Evolutionary conservation across 2,113 vertebrate genomes (phyloP), one percentile per base, ranked within the genome.

Genomic region (Phylloscopus whistleri): DNA sequence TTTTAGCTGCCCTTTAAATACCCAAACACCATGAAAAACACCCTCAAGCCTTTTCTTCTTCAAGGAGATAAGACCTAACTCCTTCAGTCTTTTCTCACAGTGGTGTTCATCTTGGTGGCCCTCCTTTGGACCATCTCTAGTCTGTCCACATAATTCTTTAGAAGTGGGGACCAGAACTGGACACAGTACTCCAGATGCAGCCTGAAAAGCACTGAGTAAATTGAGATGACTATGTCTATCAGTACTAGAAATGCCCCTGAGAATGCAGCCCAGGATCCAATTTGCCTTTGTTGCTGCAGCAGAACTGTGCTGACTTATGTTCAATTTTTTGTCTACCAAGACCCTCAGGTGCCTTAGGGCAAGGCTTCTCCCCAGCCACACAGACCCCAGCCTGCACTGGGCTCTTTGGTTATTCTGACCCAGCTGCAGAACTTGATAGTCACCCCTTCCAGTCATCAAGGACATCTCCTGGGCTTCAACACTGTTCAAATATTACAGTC

Each of bases 21-120:
- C 16, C 31, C 1, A 2, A 52, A 67, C 14, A 66, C 23, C 13
- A 9, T n/a, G 28, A 28, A 56, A 39, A 64, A 13, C 7, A 43
- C 1, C 5, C 14, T 19, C 11, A 35, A 33, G 7, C 3, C 27
- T 51, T 56, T 69, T 51, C 43, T 69, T 70, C 23, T 22, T 88
- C 35, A 58, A 49, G 31, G 18, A 77, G 13, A n/a, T 24, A 39
- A 51, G 56, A 64, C 16, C 22, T 15, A 44, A 10, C 19, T 63
- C 19, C 27, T 64, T 37, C 33, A 51, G 13, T 37, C 43, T 44
- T 59, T 70, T 27, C 17, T 70, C 39, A 37, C 1, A 37, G 9
- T 3, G 1, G 31, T 44, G 22, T 46, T 33, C n/a, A n/a, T 30
- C 39, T 48, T 48, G 4, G 1, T 28, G 43, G 3, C 9, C 7